A percentile compares a stretch with the other conserved stretches of the same genome.
Conservation (phyloP, 2,888 invertebrate genomes). For the Corythucha ciliata region DNA sequence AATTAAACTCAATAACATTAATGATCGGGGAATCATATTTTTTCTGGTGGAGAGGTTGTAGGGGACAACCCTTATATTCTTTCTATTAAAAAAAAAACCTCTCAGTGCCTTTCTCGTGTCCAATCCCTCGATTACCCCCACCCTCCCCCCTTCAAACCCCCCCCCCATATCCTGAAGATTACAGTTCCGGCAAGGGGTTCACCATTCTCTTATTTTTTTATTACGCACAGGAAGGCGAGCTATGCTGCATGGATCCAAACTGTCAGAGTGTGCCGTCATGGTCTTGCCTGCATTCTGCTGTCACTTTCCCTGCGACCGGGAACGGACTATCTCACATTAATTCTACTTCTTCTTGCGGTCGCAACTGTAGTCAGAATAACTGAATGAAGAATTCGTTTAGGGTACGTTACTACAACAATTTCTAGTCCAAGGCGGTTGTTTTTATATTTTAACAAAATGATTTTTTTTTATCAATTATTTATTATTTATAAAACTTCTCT, state of each 20-base stretch:
- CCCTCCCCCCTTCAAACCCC: background rate
- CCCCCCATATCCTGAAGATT: background rate
- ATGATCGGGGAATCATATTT: too few relatives aligned
- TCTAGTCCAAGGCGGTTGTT: slow-evolving; percentile 23
- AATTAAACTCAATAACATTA: too few relatives aligned
- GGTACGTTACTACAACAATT: too few relatives aligned
- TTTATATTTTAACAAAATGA: slow-evolving; percentile 9
- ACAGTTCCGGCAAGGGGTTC: background rate
- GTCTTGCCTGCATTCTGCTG: slow-evolving; percentile 16
- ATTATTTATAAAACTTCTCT: too few relatives aligned
- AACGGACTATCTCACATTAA: slow-evolving; percentile 20
- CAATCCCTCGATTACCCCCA: slow-evolving; percentile 2
- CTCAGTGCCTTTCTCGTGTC: background rate
- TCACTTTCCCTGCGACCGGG: slow-evolving; percentile 16
- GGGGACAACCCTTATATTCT: too few relatives aligned
- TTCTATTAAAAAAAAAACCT: background rate
- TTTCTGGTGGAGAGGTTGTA: too few relatives aligned
- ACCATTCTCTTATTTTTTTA: slow-evolving; percentile 1
- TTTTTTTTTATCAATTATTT: slow-evolving; percentile 15
- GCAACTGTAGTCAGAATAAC: slow-evolving; percentile 31
- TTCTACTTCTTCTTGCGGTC: slow-evolving; percentile 28
- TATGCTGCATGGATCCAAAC: slow-evolving; percentile 25
- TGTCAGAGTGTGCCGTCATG: slow-evolving; percentile 21
- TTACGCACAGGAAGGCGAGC: slow-evolving; percentile 27
- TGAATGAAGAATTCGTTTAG: too few relatives aligned